Evolutionary conservation across 2,888 invertebrate species (phyloP).

Genomic region (Acleris laterana): DNA sequence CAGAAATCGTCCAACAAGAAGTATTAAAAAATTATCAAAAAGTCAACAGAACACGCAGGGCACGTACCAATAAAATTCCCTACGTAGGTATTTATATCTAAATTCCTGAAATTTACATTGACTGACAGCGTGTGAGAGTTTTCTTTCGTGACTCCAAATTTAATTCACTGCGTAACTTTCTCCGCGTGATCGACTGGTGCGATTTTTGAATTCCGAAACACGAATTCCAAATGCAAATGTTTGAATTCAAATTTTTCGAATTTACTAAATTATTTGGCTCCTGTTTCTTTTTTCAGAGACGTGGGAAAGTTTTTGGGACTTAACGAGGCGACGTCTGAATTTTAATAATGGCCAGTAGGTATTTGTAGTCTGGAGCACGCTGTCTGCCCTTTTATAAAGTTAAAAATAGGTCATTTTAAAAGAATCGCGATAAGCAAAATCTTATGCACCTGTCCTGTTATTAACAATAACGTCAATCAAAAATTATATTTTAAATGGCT

Average conservation of each 20-base stretch:
- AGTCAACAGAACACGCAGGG: neutral
- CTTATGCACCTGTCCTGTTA: too few relatives aligned
- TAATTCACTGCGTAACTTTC: constrained; percentile 45
- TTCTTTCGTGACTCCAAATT: constrained; percentile 60
- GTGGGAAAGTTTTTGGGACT: constrained; percentile 23
- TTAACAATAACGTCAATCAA: too few relatives aligned
- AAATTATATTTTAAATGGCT: too few relatives aligned
- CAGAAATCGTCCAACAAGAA: too few relatives aligned
- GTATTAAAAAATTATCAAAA: neutral
- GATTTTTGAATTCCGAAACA: constrained; percentile 39
- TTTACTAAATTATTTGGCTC: constrained; percentile 16
- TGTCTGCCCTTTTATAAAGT: too few relatives aligned
- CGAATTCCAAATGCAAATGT: constrained; percentile 17
- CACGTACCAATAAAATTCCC: constrained; percentile 4
- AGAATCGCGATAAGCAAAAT: too few relatives aligned
- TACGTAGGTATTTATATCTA: neutral
- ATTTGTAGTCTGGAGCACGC: neutral
- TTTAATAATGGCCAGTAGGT: neutral
- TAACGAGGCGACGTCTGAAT: neutral
- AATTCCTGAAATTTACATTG: constrained; percentile 20
- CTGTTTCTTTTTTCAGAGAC: constrained; percentile 28
- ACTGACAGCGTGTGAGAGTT: constrained; percentile 65
- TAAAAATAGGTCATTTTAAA: too few relatives aligned
- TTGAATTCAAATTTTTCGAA: constrained; percentile 35
- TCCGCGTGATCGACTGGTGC: constrained; percentile 46